These are phyloP conservation scores for Lutjanus argentimaculatus DNA, from an alignment of 2,797 vertebrate species.

Conservation along the genomic window DNA sequence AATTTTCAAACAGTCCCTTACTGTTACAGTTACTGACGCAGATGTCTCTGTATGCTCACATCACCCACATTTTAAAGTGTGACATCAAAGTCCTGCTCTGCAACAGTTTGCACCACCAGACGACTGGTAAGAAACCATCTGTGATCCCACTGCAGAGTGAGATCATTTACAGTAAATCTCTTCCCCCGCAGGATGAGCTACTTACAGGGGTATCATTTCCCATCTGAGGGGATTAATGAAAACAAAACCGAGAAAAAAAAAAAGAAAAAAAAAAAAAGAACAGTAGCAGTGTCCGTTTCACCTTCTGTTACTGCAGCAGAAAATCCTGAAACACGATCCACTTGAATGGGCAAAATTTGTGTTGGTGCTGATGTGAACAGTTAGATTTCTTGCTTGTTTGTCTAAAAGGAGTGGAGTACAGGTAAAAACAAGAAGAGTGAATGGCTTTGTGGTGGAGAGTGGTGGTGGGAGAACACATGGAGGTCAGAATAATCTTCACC, in stretches of 20 bases:
- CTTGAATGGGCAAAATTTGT: too few species aligned
- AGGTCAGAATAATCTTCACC: too few species aligned
- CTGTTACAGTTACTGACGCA: not conserved
- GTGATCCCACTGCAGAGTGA: not conserved
- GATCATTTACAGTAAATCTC: slow-evolving; percentile 23
- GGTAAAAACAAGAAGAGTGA: too few species aligned
- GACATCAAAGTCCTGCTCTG: not conserved
- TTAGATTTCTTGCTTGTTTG: not conserved
- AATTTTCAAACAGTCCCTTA: not conserved
- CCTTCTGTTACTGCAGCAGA: not conserved
- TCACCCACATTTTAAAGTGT: not conserved
- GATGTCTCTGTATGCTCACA: not conserved
- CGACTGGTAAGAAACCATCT: slow-evolving; percentile 2
- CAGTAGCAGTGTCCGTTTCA: not conserved
- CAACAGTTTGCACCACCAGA: slow-evolving; percentile 1
- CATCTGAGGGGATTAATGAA: not conserved
- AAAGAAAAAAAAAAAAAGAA: too few species aligned
- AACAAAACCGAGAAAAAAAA: too few species aligned
- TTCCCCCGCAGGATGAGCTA: not conserved
- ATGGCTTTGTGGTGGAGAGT: not conserved
- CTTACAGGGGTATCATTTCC: not conserved
- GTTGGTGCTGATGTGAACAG: not conserved
- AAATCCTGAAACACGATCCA: not conserved
- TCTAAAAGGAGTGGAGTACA: too few species aligned
- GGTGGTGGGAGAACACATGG: too few species aligned